Base-by-base conservation (phyloP, 2,888 invertebrate genomes). In the Eupeodes luniger region DNA sequence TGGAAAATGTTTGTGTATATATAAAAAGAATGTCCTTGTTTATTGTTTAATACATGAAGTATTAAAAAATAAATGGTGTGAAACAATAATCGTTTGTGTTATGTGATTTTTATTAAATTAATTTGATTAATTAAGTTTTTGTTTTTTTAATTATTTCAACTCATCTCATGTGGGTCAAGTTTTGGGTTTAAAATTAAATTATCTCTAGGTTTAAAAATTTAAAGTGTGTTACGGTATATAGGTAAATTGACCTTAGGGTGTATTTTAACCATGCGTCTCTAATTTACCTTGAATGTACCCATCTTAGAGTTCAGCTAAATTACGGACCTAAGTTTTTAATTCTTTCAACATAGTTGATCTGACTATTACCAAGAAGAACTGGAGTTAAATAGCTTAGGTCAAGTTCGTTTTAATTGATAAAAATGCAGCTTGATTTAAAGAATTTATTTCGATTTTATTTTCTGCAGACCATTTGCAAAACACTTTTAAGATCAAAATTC, bases 1-100 rank as follows among this genome's bases (percentile, higher is more conserved):
- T 62, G 83, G 78, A 83, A 79, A 83, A 27, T 27, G 27, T 27
- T 27, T 27, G 27, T 3, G 2, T 27, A 27, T 27, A 66, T 72
- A 36, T 76, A 47, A n/a, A 62, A 53, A 62, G 6, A 53, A 47
- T 67, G 44, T 14, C 27, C 14, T 62, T 57, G 34, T 72, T 16
- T 40, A 40, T 40, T 62, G 40, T 16, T 62, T 27, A 2, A 27
- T 27, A 27, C 27, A 27, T 27, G 2, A 27, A 27, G 3, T 27
- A 27, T 3, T 27, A 27, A 27, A 27, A 27, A 27, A 3, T 27
- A 27, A 27, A 27, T 27, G 27, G 27, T 27, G 27, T 27, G 27
- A 27, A 27, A 27, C 27, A 3, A 27, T 27, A 1, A 27, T 27
- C 27, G 27, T 27, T 27, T 27, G 27, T 27, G 27, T 27, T 2